Evolutionary conservation across 2,113 vertebrate species (phyloP).

Genomic region (Capreolus pygargus): DNA sequence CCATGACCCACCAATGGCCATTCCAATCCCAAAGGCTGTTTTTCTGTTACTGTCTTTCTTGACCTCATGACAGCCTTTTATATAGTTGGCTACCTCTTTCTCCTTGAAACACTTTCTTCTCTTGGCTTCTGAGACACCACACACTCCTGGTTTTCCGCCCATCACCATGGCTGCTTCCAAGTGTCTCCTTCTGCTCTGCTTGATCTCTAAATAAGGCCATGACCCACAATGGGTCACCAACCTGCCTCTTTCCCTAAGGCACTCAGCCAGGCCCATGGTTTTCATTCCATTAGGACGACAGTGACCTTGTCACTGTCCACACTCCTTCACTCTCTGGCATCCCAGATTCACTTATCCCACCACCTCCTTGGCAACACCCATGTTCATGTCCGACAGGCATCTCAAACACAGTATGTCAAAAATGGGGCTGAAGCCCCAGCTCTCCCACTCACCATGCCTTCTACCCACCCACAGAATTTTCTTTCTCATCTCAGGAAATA

Average conservation of each 20-base stretch:
- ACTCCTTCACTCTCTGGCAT: background rate
- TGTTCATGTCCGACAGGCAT: background rate
- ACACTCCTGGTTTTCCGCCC: background rate
- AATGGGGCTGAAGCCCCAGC: background rate
- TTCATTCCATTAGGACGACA: background rate
- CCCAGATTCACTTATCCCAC: background rate
- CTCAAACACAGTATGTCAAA: background rate
- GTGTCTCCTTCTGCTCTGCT: background rate
- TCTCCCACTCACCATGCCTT: background rate
- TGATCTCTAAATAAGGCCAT: background rate
- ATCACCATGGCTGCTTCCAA: background rate
- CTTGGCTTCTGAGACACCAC: background rate
- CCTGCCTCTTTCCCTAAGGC: background rate
- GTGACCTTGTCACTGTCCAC: background rate
- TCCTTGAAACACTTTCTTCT: background rate
- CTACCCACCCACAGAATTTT: background rate
- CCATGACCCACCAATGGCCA: background rate
- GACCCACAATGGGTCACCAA: background rate
- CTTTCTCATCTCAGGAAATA: background rate
- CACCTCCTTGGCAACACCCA: background rate
- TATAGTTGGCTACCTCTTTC: background rate
- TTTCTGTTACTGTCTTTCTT: background rate
- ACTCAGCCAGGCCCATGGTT: background rate
- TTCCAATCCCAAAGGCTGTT: background rate
- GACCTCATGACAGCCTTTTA: background rate